Base-by-base conservation (phyloP, 2,797 vertebrate species). In the Sebastes alutus region DNA sequence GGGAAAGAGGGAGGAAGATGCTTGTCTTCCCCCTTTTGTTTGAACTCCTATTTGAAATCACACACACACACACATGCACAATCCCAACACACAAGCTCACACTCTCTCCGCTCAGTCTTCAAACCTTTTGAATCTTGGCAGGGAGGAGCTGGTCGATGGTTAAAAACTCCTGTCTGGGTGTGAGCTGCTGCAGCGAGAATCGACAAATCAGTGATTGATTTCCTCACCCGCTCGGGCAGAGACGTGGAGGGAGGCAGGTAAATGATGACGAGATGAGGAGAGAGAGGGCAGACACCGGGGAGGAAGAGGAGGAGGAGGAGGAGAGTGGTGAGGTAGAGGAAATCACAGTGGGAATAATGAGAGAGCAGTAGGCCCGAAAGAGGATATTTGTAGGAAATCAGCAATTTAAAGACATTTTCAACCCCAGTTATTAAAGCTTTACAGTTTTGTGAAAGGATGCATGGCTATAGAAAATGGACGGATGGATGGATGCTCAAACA, bases 171-270 rank as follows among this genome's bases (percentile, higher is more conserved):
- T 5, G 62, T 79, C 71, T 63, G 77, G 73, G 69, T 77, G 84
- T 73, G 82, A 83, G 70, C 67, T 29, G 84, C 72, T 59, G 81
- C 69, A 13, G 73, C 54, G 87, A 73, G 58, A 81, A 84, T 90
- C 18, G 79, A 92, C 85, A 78, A 70, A 90, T 90, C 83, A 62
- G 78, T 73, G 87, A 92, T 88, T 87, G 92, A 92, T 93, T 93
- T 91, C 63, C 68, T 87, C 81, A 91, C 89, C 86, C 89, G 78
- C 85, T 66, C 4, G 0, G 56, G 35, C 78, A 82, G 74, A 84
- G 54, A 68, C n/a, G 25, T 64, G 1, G 30, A 70, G 46, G 29
- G 79, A 81, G 82, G 77, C 71, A 80, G 84, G 86, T 80, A 77
- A 72, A 83, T 70, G 72, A 90, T 81, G 77, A 86, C 77, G 78